Conservation (phyloP, 2,888 invertebrate species). For the Anthoptus insignis region DNA sequence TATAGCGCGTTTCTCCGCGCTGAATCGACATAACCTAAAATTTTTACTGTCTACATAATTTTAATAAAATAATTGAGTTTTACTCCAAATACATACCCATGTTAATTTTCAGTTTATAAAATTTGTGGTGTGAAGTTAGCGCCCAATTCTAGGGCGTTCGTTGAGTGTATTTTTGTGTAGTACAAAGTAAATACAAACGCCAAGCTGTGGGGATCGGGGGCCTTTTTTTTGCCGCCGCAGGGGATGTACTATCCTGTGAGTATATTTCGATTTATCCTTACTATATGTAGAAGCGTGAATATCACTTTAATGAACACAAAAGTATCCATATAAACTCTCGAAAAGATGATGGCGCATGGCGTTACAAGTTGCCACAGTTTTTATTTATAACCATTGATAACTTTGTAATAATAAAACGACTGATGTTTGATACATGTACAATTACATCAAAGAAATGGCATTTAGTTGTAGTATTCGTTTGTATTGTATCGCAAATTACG, state of each 20-base stretch:
- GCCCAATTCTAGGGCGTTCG: slow-evolving; percentile 77
- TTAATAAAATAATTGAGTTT: slow-evolving; percentile 62
- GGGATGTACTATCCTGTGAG: slow-evolving; percentile 99
- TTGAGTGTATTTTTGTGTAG: slow-evolving; percentile 87
- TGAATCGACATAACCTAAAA: slow-evolving; percentile 83
- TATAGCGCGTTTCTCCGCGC: slow-evolving; percentile 84
- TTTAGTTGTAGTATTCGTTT: not conserved
- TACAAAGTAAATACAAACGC: slow-evolving; percentile 90
- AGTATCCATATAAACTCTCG: not conserved
- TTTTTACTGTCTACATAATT: slow-evolving; percentile 63
- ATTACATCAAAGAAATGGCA: not conserved
- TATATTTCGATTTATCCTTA: slow-evolving; percentile 61
- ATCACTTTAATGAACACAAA: slow-evolving; percentile 9
- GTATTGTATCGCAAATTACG: slow-evolving; percentile 19
- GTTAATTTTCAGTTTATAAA: slow-evolving; percentile 81
- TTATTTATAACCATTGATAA: not conserved
- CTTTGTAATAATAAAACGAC: not conserved
- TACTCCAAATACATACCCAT: slow-evolving; percentile 76
- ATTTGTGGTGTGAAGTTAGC: slow-evolving; percentile 81
- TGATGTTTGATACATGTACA: not conserved
- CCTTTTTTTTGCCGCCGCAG: slow-evolving; percentile 98
- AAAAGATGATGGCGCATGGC: slow-evolving; percentile 66
- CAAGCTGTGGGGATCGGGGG: slow-evolving; percentile 99
- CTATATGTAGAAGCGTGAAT: not conserved
- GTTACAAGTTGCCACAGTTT: no score